Conservation (phyloP, 2,797 vertebrate genomes). For the Taenioides sp. region DNA sequence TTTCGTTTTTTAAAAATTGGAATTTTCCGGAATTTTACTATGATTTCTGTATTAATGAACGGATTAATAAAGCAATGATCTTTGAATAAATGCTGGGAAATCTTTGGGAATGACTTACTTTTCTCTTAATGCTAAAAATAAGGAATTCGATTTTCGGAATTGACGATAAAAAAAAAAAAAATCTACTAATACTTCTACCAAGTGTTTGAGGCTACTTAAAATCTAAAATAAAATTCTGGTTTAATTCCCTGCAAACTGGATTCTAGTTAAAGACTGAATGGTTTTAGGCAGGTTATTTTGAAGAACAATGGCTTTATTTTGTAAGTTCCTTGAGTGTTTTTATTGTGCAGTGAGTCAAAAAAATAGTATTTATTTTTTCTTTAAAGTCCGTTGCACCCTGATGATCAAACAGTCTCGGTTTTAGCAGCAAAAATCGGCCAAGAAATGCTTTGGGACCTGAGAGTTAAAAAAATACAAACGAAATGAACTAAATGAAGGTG, state of each 20-base stretch:
- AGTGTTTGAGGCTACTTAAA: not conserved
- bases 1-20: no score
- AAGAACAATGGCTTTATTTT: not conserved
- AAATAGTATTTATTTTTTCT: not conserved
- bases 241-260: not conserved
- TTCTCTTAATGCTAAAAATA: not conserved
- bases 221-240: not conserved
- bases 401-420: constrained; percentile 11
- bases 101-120: not conserved
- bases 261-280: not conserved
- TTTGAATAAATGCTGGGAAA: not conserved
- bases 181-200: no score
- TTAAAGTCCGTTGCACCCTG: constrained; percentile 8
- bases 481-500: not conserved
- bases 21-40: not conserved
- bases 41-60: not conserved
- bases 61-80: not conserved
- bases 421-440: not conserved
- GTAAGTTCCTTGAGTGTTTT: not conserved
- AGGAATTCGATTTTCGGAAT: not conserved
- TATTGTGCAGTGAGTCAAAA: constrained; percentile 11
- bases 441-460: constrained; percentile 14
- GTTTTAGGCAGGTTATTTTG: not conserved
- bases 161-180: no score
- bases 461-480: not conserved